Evolutionary conservation across 2,113 vertebrate genomes (phyloP), one percentile per base, ranked within the genome.

Genomic region (Cochlearius cochlearius): DNA sequence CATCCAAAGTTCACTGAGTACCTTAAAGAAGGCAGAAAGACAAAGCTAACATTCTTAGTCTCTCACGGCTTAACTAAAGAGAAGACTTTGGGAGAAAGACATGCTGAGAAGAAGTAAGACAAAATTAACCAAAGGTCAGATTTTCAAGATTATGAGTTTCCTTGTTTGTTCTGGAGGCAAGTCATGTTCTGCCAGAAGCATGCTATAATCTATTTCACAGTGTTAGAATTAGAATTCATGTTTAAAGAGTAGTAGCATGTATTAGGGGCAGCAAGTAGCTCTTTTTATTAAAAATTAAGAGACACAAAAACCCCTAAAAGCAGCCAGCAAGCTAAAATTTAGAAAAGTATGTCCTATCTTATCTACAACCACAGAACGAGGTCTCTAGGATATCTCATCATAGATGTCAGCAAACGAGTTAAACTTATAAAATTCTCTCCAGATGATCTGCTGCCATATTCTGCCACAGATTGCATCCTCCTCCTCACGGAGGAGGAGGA

Each of bases 141-240:
- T 90, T 95, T 93, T 94, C 52, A 91, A 86, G 79, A 77, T 88
- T 26, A 36, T 71, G 39, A 64, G 30, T 89, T 95, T 64, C 60
- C 52, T 60, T 90, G 55, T 90, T 94, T 92, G 68, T 47, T 93
- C 83, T 36, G 6, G 59, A 92, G 93, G 67, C 66, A 88, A 94
- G n/a, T 56, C 52, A 56, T 86, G 52, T 49, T 94, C 79, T 39
- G 34, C 63, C 60, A 94, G 79, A 66, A 92, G 63, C 50, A 59
- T 32, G 25, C 45, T 76, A 15, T 72, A 49, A 80, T 83, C 76
- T 86, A 45, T 58, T 86, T 50, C 50, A 66, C 29, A 60, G 72
- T 27, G 21, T 43, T 59, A 75, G 80, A n/a, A 80, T 73, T 67
- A 83, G 32, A 90, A 93, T 36, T 86, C 29, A 45, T 53, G 76